These are phyloP conservation scores for Rhea americana DNA, from an alignment of 2,113 vertebrate species.

Conservation along the genomic window DNA sequence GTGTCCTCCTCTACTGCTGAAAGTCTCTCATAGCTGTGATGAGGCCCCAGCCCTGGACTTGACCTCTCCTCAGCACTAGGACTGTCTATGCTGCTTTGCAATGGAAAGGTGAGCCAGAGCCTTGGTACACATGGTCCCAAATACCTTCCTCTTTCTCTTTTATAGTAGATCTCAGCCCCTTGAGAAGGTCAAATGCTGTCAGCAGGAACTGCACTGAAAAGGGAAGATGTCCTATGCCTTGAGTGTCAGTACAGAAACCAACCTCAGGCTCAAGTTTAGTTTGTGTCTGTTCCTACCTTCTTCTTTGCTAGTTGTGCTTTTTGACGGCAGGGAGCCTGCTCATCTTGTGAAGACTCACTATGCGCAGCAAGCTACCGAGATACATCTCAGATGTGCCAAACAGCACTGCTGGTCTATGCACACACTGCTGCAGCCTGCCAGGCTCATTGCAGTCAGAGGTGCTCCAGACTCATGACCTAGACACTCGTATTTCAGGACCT, in stretches of 20 bases:
- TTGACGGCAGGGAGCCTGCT: not conserved
- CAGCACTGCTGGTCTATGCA: not conserved
- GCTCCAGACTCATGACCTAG: not conserved
- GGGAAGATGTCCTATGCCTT: not conserved
- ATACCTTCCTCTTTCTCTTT: not conserved
- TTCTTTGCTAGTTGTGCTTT: not conserved
- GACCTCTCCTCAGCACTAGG: not conserved
- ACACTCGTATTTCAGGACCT: not conserved
- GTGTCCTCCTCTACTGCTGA: not conserved
- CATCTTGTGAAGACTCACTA: not conserved
- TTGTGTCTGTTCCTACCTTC: not conserved
- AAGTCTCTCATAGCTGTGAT: not conserved
- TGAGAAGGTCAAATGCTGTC: too few species aligned
- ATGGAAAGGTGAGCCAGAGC: not conserved
- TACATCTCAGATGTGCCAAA: not conserved
- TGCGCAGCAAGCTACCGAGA: not conserved
- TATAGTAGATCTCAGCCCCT: not conserved
- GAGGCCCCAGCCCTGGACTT: not conserved
- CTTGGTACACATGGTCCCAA: not conserved
- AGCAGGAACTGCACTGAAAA: not conserved
- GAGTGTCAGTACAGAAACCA: not conserved
- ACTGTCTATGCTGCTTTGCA: not conserved
- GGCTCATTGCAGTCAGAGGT: not conserved
- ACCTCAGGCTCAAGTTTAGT: not conserved
- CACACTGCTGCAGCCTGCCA: not conserved